phyloP scores from a whole-genome alignment of 2,797 vertebrate genomes.

The Sarcophilus harrisii region DNA sequence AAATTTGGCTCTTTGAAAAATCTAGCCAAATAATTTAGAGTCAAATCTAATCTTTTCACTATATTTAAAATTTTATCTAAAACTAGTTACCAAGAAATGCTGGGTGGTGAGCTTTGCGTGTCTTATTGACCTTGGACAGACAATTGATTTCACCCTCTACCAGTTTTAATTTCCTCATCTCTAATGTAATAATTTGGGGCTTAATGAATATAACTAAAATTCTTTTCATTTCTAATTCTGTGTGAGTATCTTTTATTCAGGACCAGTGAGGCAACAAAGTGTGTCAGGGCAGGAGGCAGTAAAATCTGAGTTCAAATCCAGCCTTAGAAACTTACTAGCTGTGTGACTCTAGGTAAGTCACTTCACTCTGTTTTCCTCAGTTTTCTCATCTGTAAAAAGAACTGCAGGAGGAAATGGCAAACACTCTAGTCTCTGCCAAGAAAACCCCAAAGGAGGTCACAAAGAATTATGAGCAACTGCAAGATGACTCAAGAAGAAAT shows the following conservation, averaged over 20 bases:
- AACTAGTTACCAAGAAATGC: background rate
- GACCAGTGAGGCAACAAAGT: background rate
- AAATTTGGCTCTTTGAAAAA: background rate
- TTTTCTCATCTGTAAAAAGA: background rate
- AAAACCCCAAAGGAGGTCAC: background rate
- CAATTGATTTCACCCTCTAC: background rate
- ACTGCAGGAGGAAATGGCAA: background rate
- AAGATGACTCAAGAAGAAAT: background rate
- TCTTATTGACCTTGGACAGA: background rate
- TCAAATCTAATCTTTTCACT: background rate
- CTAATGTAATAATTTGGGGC: background rate
- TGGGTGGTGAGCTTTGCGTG: background rate
- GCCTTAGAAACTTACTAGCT: background rate
- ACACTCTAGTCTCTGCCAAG: background rate
- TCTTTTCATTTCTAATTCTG: background rate
- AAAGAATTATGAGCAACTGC: background rate
- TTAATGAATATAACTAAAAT: background rate
- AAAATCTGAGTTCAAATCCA: background rate
- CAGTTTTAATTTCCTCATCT: background rate
- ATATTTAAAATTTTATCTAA: background rate
- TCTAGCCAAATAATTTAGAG: background rate
- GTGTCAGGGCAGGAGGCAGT: background rate
- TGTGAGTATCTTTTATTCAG: background rate
- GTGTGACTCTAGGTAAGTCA: background rate
- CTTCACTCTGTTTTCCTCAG: background rate